These are phyloP conservation scores for Rhynchophorus ferrugineus DNA, from an alignment of 1,140 invertebrate species.

Conservation along the genomic window DNA sequence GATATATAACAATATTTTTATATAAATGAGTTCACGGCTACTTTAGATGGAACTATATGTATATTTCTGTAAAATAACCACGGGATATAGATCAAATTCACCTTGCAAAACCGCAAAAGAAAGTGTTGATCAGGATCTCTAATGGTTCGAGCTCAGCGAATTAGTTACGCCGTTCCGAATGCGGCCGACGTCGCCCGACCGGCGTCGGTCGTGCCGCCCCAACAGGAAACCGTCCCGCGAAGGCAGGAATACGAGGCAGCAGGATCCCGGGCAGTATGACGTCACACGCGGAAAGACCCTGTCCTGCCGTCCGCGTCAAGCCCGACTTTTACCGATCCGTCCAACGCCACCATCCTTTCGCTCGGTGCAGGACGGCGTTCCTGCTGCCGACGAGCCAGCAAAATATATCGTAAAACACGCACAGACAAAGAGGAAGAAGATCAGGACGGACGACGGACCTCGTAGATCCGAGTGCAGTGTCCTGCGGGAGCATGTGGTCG, in stretches of 20 bases:
- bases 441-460: too few relatives aligned
- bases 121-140: too few relatives aligned
- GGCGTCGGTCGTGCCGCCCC: conserved; percentile 1
- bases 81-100: too few relatives aligned
- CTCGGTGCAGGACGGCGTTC: conserved; percentile 8
- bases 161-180: background rate
- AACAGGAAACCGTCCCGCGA: conserved; percentile 13
- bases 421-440: too few relatives aligned
- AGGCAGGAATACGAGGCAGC: conserved; percentile 25
- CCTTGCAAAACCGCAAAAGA: too few relatives aligned
- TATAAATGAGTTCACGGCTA: too few relatives aligned
- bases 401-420: too few relatives aligned
- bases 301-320: conserved; percentile 3
- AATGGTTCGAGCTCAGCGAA: conserved; percentile 1
- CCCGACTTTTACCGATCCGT: conserved; percentile 13
- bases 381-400: conserved; percentile 1
- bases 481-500: background rate
- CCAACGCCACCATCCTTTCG: conserved; percentile 26
- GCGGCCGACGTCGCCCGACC: background rate
- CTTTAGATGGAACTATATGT: too few relatives aligned
- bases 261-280: conserved; percentile 39
- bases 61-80: too few relatives aligned
- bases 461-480: background rate
- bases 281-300: conserved; percentile 35
- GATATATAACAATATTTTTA: too few relatives aligned